These are phyloP conservation scores for Ceratina australensis DNA, from an alignment of 1,140 invertebrate species.

Conservation along the genomic window DNA sequence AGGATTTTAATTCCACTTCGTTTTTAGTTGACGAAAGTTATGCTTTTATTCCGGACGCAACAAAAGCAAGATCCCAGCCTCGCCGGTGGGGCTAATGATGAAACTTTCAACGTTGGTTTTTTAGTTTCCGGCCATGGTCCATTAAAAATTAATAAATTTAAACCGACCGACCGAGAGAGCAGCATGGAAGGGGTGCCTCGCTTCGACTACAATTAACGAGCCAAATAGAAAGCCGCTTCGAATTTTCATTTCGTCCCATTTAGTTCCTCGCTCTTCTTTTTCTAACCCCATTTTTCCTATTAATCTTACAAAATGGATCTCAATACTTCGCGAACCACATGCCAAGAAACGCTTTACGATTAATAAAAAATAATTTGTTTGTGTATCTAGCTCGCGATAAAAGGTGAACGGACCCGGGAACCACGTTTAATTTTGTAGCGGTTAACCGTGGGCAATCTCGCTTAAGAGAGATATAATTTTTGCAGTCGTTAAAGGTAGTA, in stretches of 20 bases:
- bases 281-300: not conserved
- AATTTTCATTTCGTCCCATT: not conserved
- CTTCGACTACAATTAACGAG: constrained; percentile 1
- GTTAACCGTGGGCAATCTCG: constrained; percentile 7
- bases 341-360: too few relatives aligned
- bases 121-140: not conserved
- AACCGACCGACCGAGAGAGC: not conserved
- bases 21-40: not conserved
- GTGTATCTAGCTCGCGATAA: too few relatives aligned
- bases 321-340: too few relatives aligned
- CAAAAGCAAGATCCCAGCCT: constrained; percentile 5
- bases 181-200: too few relatives aligned
- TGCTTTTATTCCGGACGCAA: not conserved
- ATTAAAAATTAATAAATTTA: constrained; percentile 35
- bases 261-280: not conserved
- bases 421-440: not conserved
- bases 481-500: not conserved
- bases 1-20: constrained; percentile 1
- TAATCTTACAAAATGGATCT: not conserved
- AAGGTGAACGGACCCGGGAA: not conserved
- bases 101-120: constrained; percentile 10
- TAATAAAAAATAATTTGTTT: too few relatives aligned
- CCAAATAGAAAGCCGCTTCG: constrained; percentile 3
- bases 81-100: not conserved
- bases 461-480: constrained; percentile 14